Evolutionary conservation across 1,140 invertebrate genomes (phyloP).

Genomic region (Pseudachorutes palmiensis): DNA sequence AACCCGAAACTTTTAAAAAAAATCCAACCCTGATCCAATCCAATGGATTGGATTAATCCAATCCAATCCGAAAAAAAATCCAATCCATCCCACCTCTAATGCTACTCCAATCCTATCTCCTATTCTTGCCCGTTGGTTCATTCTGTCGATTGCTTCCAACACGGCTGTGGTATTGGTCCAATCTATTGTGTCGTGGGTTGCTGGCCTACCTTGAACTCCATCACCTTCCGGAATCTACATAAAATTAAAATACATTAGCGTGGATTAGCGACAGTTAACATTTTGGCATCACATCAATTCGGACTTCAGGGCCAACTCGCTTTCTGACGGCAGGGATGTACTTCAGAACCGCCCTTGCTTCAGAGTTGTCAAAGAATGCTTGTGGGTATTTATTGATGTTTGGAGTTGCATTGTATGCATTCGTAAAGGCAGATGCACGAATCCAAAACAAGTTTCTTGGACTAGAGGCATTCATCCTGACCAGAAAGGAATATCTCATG

Average conservation of each 20-base stretch:
- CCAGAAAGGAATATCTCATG: slow-evolving; percentile 20
- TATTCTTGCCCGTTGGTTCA: background rate
- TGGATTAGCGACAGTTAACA: background rate
- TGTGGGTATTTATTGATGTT: background rate
- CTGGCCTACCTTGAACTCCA: background rate
- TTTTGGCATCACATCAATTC: background rate
- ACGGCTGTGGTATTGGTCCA: background rate
- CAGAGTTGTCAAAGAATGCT: background rate
- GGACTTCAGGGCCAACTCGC: background rate
- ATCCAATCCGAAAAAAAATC: too few species aligned
- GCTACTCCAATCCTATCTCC: background rate
- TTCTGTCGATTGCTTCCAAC: background rate
- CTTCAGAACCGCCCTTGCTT: background rate
- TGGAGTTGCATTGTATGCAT: background rate
- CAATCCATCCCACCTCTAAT: background rate
- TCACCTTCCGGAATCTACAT: background rate
- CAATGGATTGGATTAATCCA: too few species aligned
- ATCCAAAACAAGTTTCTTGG: background rate
- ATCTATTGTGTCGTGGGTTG: background rate
- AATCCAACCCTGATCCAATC: too few species aligned
- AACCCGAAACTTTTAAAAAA: too few species aligned
- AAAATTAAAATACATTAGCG: background rate
- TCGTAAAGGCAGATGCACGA: background rate
- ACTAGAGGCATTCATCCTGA: slow-evolving; percentile 5
- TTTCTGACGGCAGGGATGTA: too few species aligned